phyloP scores from a whole-genome alignment of 2,888 invertebrate genomes.

The Calliopum simillimum region DNA sequence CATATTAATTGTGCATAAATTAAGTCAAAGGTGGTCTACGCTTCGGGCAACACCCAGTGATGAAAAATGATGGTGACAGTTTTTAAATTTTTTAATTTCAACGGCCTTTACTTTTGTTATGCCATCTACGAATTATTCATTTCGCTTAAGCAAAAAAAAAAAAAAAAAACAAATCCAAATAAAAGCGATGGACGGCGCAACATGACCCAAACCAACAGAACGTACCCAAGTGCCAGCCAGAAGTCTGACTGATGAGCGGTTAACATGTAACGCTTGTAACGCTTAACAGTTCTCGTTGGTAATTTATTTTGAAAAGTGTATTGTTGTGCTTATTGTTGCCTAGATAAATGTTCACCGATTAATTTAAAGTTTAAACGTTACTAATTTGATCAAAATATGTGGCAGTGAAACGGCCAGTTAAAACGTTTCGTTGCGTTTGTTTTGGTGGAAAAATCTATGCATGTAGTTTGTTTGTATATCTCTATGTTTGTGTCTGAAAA shows the following conservation, averaged over 20 bases:
- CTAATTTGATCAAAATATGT: conserved; percentile 35
- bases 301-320: neutral
- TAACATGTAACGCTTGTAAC: conserved; percentile 16
- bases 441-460: too few species aligned
- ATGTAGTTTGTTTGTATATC: too few species aligned
- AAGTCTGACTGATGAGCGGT: conserved; percentile 26
- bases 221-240: neutral
- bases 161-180: neutral
- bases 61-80: conserved; percentile 16
- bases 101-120: neutral
- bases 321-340: conserved; percentile 17
- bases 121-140: neutral
- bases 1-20: neutral
- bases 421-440: too few species aligned
- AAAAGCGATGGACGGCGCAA: neutral
- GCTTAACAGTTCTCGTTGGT: neutral
- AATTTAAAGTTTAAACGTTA: conserved; percentile 57
- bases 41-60: conserved; percentile 1
- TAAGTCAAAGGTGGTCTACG: conserved; percentile 23
- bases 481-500: too few species aligned
- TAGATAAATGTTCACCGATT: conserved; percentile 58
- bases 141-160: neutral
- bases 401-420: too few species aligned
- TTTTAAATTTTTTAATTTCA: neutral
- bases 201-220: neutral